These are phyloP conservation scores for Lophius americanus DNA, from an alignment of 2,797 vertebrate genomes.

Conservation along the genomic window DNA sequence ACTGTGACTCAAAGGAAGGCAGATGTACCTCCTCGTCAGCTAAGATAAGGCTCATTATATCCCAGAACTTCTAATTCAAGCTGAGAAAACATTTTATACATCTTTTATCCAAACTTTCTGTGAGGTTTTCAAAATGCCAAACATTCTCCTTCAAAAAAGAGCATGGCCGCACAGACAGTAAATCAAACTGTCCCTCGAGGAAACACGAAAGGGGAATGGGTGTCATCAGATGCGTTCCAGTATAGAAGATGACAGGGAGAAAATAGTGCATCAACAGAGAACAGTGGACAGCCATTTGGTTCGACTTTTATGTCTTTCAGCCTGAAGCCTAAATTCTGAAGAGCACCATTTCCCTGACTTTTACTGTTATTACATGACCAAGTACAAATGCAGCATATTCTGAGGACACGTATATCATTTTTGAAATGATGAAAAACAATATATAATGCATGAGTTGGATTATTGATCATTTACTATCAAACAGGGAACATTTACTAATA, in stretches of 20 bases:
- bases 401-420: neutral
- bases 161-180: conserved; percentile 63
- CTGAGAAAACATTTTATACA: conserved; percentile 12
- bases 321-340: conserved; percentile 34
- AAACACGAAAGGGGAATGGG: conserved; percentile 60
- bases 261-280: conserved; percentile 72
- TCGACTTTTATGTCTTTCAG: conserved; percentile 37
- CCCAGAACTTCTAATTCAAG: conserved; percentile 25
- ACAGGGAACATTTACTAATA: conserved; percentile 15
- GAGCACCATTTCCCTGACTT: conserved; percentile 31
- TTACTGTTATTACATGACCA: conserved; percentile 18
- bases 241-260: conserved; percentile 79
- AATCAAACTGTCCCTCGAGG: conserved; percentile 76
- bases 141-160: conserved; percentile 68
- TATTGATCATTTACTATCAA: conserved; percentile 17
- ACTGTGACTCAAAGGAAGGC: conserved; percentile 55
- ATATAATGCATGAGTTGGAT: neutral
- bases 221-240: conserved; percentile 71
- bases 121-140: conserved; percentile 63
- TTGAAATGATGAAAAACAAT: neutral
- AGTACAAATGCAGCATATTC: conserved; percentile 3
- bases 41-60: conserved; percentile 44
- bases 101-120: conserved; percentile 18
- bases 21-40: conserved; percentile 33
- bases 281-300: conserved; percentile 50